Base-by-base conservation (phyloP, 1,140 invertebrate genomes). In the Leptinotarsa undecemlineata region DNA sequence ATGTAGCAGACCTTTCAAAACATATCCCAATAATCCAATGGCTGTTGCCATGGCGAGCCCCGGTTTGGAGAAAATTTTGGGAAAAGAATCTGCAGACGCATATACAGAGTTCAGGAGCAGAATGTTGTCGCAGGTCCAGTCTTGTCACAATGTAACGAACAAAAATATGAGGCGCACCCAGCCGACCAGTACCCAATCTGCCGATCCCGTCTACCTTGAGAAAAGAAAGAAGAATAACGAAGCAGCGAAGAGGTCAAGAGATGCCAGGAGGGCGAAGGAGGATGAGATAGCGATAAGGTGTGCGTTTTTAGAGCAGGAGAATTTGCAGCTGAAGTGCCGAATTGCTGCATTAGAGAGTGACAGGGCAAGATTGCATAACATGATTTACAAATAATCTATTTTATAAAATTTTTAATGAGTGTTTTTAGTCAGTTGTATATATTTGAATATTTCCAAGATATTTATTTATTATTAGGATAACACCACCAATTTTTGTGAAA, bases 221-320 rank as follows among this genome's bases (percentile, higher is more conserved):
- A 88, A 96, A 72, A 86, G 97, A 15, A 90, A 92, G 72, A 97
- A 97, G 83, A 99, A 99, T 82, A 99, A 99, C 83, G 95, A 94
- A 78, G 96, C 97, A 0, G 97, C 97, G 1, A 99, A 99, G 85
- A 88, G 96, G 71, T 98, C 96, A 1, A 88, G 97, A 62, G 97
- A 99, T 80, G 92, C 94, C 0, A 87, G 97, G 71, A 88, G 96
- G 79, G 90, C 92, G 15, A 96, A 98, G 82, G 97, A 99, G 84
- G 95, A 98, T 74, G 94, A 96, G 82, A 93, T 98, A 17, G 95
- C 96, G 0, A 93, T 98, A 47, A 86, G 95, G 70, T 1, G 92
- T 91, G 92, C 93, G 0, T 96, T 92, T 77, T 86, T 98, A 4
- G 95, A 98, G 86, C 90, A 93, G 67, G 93, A 96, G 86, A 93